Percentiles rank a stretch among this genome's conserved stretches.
phyloP scores from a whole-genome alignment of 2,797 vertebrate genomes.

The Sarcophilus harrisii region DNA sequence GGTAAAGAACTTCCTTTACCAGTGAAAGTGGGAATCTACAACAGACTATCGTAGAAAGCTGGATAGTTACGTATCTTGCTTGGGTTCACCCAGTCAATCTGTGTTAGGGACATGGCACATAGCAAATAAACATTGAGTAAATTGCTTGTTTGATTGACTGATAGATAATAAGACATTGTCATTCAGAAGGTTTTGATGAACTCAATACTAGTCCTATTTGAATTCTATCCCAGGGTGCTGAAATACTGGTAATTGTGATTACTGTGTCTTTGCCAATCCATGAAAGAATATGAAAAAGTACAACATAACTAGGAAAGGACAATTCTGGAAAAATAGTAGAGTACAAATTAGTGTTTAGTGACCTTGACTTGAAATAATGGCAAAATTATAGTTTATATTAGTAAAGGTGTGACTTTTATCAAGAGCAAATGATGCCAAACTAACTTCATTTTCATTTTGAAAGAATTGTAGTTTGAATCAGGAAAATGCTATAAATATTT shows the following conservation, averaged over 20 bases:
- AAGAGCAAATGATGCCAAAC: not conserved
- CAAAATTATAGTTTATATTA: not conserved
- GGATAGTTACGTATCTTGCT: not conserved
- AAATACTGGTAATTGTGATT: not conserved
- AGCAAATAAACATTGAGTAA: not conserved
- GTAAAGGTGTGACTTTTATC: not conserved
- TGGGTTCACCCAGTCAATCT: not conserved
- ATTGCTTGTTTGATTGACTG: not conserved
- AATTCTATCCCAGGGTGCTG: not conserved
- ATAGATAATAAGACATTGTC: not conserved
- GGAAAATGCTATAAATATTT: not conserved
- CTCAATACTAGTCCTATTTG: too few relatives aligned
- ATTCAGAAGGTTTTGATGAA: not conserved
- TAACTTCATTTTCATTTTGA: not conserved
- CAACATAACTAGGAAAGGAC: not conserved
- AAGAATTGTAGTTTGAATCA: not conserved
- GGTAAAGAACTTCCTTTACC: not conserved
- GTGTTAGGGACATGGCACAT: not conserved
- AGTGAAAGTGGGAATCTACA: not conserved
- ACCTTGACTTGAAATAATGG: not conserved
- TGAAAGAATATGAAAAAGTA: not conserved
- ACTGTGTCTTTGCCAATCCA: not conserved
- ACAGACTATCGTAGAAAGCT: not conserved
- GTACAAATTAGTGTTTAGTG: too few relatives aligned
- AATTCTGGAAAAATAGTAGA: not conserved